Percentiles rank a stretch among this genome's conserved stretches.
These are phyloP conservation scores for Myocastor coypus DNA, from an alignment of 2,113 vertebrate species.

Conservation along the genomic window DNA sequence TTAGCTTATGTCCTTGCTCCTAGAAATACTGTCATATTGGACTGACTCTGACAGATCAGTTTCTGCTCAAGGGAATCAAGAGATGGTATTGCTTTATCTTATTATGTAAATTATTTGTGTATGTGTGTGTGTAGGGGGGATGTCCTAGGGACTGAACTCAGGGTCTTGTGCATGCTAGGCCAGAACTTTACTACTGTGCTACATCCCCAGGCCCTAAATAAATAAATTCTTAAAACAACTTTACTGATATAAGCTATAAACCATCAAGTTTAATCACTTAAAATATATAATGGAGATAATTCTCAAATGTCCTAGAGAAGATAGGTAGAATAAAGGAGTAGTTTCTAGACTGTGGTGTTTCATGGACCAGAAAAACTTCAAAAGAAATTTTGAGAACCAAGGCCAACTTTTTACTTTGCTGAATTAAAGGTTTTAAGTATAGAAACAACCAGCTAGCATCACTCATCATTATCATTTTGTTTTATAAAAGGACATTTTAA, in stretches of 20 bases:
- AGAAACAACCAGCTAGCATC: constrained; percentile 48
- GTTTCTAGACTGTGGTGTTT: constrained; percentile 63
- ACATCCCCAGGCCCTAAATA: background rate
- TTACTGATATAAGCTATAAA: constrained; percentile 53
- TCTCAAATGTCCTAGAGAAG: constrained; percentile 1
- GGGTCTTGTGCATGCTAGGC: too few species aligned
- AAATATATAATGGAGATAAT: constrained; percentile 51
- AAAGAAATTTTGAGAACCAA: constrained; percentile 45
- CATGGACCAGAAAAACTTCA: constrained; percentile 57
- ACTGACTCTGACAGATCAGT: background rate
- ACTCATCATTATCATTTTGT: constrained; percentile 51
- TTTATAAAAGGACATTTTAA: constrained; percentile 73
- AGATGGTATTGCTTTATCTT: constrained; percentile 40
- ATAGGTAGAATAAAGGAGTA: constrained; percentile 8
- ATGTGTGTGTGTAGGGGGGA: too few species aligned
- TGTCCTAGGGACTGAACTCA: too few species aligned
- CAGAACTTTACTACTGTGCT: too few species aligned
- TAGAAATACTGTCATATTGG: constrained; percentile 22
- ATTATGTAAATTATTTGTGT: too few species aligned
- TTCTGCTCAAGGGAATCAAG: background rate
- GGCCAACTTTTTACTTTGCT: constrained; percentile 38
- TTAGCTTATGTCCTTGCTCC: background rate
- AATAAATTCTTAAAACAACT: constrained; percentile 43
- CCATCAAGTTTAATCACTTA: constrained; percentile 37
- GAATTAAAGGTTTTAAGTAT: constrained; percentile 56